Evolutionary conservation across 2,113 vertebrate species (phyloP).

Genomic region (Cochlearius cochlearius): DNA sequence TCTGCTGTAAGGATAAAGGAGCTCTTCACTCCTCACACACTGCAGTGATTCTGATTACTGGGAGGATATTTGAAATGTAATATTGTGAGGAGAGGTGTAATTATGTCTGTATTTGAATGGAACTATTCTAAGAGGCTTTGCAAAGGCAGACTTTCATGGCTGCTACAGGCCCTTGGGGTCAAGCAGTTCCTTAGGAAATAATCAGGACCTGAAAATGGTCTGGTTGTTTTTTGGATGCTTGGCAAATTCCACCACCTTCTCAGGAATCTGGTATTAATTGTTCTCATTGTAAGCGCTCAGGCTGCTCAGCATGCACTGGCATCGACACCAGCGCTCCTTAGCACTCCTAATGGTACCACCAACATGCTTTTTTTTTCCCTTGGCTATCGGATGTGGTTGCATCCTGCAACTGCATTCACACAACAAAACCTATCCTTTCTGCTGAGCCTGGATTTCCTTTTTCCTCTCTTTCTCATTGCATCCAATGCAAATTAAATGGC

Average conservation of each 20-base stretch:
- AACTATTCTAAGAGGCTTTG: constrained; percentile 38
- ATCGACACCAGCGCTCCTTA: background rate
- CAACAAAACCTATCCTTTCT: background rate
- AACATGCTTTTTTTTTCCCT: background rate
- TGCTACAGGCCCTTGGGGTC: constrained; percentile 11
- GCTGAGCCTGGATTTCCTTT: background rate
- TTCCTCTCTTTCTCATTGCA: background rate
- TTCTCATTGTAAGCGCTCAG: background rate
- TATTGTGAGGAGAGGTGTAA: constrained; percentile 47
- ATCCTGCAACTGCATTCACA: background rate
- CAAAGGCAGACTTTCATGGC: constrained; percentile 15
- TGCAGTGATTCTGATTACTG: constrained; percentile 45
- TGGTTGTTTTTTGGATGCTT: constrained; percentile 6
- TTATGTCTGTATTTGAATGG: constrained; percentile 55
- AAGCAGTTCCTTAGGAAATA: constrained; percentile 33
- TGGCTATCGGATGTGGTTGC: background rate
- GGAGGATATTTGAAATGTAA: constrained; percentile 36
- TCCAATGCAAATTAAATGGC: background rate
- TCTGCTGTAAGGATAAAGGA: constrained; percentile 51
- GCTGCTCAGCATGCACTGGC: background rate
- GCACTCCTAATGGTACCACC: background rate
- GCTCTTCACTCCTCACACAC: constrained; percentile 56
- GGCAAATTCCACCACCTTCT: constrained; percentile 30
- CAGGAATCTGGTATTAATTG: constrained; percentile 7
- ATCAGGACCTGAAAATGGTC: constrained; percentile 12